These are phyloP conservation scores for Nomia melanderi DNA, from an alignment of 1,140 invertebrate species.

Conservation along the genomic window DNA sequence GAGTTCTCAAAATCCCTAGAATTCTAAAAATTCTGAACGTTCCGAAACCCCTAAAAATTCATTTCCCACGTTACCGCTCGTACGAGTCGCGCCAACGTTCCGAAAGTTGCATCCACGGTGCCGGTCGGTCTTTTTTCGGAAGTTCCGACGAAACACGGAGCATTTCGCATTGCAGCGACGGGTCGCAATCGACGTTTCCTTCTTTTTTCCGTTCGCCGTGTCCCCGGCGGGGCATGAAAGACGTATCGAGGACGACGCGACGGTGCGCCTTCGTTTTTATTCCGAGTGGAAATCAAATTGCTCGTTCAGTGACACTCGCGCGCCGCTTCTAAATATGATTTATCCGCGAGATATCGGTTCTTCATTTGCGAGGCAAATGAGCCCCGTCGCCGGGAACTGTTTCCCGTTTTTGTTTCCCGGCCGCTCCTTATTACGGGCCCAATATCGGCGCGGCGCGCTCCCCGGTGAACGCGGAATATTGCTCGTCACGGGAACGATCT, in stretches of 20 bases:
- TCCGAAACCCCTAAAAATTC: no score
- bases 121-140: no score
- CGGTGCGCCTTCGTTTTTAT: background rate
- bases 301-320: background rate
- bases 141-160: background rate
- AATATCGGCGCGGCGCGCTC: background rate
- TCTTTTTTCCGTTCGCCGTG: background rate
- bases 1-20: no score
- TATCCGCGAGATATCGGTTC: constrained; percentile 50
- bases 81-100: no score
- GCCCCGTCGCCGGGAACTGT: background rate
- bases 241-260: background rate
- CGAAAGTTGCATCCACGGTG: no score
- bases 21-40: no score
- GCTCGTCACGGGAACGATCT: background rate
- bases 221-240: background rate
- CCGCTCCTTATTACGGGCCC: background rate
- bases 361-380: constrained; percentile 55
- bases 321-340: constrained; percentile 40
- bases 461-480: background rate
- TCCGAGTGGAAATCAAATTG: constrained; percentile 19
- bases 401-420: background rate
- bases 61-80: no score
- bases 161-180: background rate
- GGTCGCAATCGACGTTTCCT: background rate